Evolutionary conservation across 2,888 invertebrate species (phyloP).

Genomic region (Clistopyga incitator): DNA sequence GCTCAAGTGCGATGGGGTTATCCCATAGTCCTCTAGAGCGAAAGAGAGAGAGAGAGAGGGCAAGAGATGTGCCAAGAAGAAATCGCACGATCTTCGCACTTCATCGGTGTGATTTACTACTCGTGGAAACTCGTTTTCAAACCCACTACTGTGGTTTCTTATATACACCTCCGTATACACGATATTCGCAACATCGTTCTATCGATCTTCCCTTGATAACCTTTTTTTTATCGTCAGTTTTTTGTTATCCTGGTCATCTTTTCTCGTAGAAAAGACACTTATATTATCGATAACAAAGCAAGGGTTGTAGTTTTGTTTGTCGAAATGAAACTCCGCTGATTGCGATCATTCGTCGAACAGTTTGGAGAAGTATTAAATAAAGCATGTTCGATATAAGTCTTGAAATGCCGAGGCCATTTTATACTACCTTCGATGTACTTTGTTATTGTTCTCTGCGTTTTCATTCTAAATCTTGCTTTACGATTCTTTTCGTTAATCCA

Average conservation of each 20-base stretch:
- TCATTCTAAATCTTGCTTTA: too few species aligned
- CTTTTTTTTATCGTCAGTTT: conserved; percentile 21
- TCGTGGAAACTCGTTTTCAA: conserved; percentile 62
- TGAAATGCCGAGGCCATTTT: neutral
- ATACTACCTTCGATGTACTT: neutral
- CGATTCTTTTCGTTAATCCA: too few species aligned
- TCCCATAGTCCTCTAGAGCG: too few species aligned
- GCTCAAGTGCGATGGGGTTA: neutral
- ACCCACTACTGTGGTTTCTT: conserved; percentile 18
- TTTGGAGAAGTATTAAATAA: neutral
- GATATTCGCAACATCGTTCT: conserved; percentile 47
- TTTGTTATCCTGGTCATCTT: conserved; percentile 7
- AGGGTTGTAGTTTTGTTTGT: neutral
- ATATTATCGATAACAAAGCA: neutral
- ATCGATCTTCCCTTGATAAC: conserved; percentile 55
- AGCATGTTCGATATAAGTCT: neutral
- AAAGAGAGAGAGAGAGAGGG: too few species aligned
- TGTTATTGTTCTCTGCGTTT: too few species aligned
- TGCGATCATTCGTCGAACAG: too few species aligned
- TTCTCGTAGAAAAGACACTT: neutral
- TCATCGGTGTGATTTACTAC: conserved; percentile 71
- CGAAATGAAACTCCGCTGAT: too few species aligned
- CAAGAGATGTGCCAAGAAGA: conserved; percentile 64
- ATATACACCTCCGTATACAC: neutral
- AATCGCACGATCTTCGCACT: conserved; percentile 72